Percentiles rank a stretch among this genome's conserved stretches.
Conservation (phyloP, 2,113 vertebrate genomes). For the Gracilinanus agilis region DNA sequence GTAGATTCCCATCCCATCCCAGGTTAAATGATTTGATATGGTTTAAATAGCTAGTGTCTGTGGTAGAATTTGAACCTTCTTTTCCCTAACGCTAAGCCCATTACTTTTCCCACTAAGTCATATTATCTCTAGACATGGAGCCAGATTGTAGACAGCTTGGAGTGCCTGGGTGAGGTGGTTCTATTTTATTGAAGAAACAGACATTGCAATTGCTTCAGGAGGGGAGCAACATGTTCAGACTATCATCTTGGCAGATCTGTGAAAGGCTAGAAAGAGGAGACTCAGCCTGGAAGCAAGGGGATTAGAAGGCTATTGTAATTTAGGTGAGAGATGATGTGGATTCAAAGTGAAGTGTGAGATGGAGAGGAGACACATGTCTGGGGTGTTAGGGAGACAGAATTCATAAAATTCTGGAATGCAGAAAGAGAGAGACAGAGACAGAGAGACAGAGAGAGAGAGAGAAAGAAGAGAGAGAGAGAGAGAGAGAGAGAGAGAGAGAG, state of each 20-base stretch:
- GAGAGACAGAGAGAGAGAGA: neutral
- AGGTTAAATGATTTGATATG: neutral
- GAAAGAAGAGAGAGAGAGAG: neutral
- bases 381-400: neutral
- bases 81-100: neutral
- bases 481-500: neutral
- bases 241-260: neutral
- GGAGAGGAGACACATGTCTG: too few species aligned
- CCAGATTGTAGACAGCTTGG: neutral
- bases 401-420: neutral
- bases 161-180: neutral
- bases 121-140: neutral
- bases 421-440: too few species aligned
- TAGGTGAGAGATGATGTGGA: neutral
- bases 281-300: neutral
- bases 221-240: neutral
- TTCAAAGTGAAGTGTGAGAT: neutral
- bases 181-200: neutral
- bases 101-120: neutral
- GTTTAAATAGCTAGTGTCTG: neutral
- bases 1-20: neutral
- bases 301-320: too few species aligned
- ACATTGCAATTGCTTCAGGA: neutral
- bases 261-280: neutral
- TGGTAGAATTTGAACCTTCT: neutral